Conservation (phyloP, 1,140 invertebrate genomes). For the Cecropterus lyciades region DNA sequence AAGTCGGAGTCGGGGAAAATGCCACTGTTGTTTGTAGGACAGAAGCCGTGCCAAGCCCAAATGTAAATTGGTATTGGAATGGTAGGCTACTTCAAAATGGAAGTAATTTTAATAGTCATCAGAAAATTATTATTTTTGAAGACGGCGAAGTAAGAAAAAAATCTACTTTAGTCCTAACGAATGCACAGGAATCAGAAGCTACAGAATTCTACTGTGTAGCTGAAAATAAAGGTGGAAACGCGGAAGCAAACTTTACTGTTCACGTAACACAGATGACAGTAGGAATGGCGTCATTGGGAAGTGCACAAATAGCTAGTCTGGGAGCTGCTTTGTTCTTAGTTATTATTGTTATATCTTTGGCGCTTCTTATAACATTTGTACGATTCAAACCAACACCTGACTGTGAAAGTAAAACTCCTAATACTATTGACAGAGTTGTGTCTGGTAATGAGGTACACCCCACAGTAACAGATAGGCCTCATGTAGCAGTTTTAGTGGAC, state of each 20-base stretch:
- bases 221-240: constrained; percentile 95
- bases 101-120: constrained; percentile 91
- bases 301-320: constrained; percentile 93
- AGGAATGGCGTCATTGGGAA: constrained; percentile 91
- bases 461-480: constrained; percentile 80
- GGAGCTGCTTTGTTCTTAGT: constrained; percentile 92
- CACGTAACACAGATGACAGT: constrained; percentile 91
- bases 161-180: constrained; percentile 92
- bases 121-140: constrained; percentile 92
- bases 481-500: constrained; percentile 73
- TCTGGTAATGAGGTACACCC: constrained; percentile 85
- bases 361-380: constrained; percentile 89
- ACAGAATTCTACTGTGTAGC: constrained; percentile 96
- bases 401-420: constrained; percentile 90
- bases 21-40: constrained; percentile 93
- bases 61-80: constrained; percentile 94
- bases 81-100: constrained; percentile 92
- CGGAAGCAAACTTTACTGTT: constrained; percentile 96
- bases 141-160: constrained; percentile 90
- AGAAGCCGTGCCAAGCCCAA: constrained; percentile 91
- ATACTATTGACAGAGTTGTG: constrained; percentile 88
- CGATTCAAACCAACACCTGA: constrained; percentile 88
- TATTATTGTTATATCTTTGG: constrained; percentile 90
- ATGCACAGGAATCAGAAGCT: constrained; percentile 94
- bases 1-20: constrained; percentile 92